Base-by-base conservation (phyloP, 2,888 invertebrate species). In the Seira musarum region DNA sequence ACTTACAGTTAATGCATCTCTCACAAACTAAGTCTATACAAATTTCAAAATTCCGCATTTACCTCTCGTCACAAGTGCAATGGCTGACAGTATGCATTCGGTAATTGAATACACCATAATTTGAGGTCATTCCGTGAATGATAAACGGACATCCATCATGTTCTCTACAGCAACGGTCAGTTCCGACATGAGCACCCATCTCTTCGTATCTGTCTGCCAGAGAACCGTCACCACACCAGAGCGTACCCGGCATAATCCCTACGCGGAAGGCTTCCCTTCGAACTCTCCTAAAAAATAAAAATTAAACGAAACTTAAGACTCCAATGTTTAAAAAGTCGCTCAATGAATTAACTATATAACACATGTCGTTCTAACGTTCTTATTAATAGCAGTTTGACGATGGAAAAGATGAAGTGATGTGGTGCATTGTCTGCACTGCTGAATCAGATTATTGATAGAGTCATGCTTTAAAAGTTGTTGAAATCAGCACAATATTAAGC, bases 21-120 rank as follows among this genome's bases (percentile, higher is more conserved):
- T n/a, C n/a, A n/a, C n/a, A n/a, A n/a, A n/a, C n/a, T n/a, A n/a
- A n/a, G n/a, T n/a, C n/a, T n/a, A n/a, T n/a, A n/a, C n/a, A n/a
- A n/a, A n/a, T n/a, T n/a, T n/a, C n/a, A n/a, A n/a, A n/a, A n/a
- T n/a, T n/a, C n/a, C n/a, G n/a, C n/a, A n/a, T 19, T 74, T 21
- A 94, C 94, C 93, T 93, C 90, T 92, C 91, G 89, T 95, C 94
- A 89, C 94, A 95, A 85, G 91, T 90, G 89, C 94, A 95, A 88
- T 94, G 93, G 88, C 93, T 93, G 84, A 94, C 90, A 46, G 94
- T 94, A 89, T 92, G 93, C 84, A 93, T 93, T 84, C 92, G 90
- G 88, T 90, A 91, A 91, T 95, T 94, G 91, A 92, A 92, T 87
- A 92, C 90, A 87, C 92, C 89, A 88, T 90, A 93, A 88, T 91